Percentiles rank a stretch among this genome's conserved stretches.
These are phyloP conservation scores for Hyperoplus lanceolatus DNA, from an alignment of 2,797 vertebrate species.

Conservation along the genomic window DNA sequence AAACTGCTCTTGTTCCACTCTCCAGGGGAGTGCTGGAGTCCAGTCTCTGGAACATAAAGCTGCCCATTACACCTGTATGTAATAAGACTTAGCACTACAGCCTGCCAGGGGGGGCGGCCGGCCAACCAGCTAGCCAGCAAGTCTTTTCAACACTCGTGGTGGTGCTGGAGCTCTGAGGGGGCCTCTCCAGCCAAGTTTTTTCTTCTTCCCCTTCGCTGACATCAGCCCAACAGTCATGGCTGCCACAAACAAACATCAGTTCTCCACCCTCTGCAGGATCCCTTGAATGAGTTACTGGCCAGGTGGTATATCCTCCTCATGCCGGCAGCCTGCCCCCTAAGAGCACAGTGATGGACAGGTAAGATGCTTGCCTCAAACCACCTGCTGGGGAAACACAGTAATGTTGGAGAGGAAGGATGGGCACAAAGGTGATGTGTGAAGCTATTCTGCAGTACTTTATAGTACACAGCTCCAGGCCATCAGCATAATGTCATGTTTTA, in stretches of 20 bases:
- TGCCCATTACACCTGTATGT: constrained; percentile 54
- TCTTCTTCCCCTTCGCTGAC: constrained; percentile 46
- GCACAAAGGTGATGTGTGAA: constrained; percentile 4
- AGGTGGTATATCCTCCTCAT: constrained; percentile 63
- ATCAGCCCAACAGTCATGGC: constrained; percentile 60
- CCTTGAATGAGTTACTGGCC: constrained; percentile 67
- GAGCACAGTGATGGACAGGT: constrained; percentile 50
- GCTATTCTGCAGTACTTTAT: no score
- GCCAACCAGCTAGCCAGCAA: constrained; percentile 14
- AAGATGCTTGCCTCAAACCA: constrained; percentile 39
- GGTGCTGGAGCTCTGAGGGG: constrained; percentile 30
- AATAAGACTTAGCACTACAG: constrained; percentile 56
- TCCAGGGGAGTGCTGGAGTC: constrained; percentile 54
- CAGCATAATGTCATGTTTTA: not conserved
- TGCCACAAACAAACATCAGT: constrained; percentile 77
- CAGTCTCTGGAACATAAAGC: constrained; percentile 55
- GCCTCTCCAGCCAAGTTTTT: constrained; percentile 50
- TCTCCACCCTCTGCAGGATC: constrained; percentile 60
- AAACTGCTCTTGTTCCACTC: constrained; percentile 50
- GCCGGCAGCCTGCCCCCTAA: constrained; percentile 53
- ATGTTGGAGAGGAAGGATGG: constrained; percentile 43
- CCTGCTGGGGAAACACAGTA: constrained; percentile 48
- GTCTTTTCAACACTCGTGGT: constrained; percentile 23
- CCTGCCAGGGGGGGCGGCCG: constrained; percentile 32
- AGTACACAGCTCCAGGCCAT: not conserved